Base-by-base conservation (phyloP, 2,113 vertebrate genomes). In the Leptobrachium leishanense region DNA sequence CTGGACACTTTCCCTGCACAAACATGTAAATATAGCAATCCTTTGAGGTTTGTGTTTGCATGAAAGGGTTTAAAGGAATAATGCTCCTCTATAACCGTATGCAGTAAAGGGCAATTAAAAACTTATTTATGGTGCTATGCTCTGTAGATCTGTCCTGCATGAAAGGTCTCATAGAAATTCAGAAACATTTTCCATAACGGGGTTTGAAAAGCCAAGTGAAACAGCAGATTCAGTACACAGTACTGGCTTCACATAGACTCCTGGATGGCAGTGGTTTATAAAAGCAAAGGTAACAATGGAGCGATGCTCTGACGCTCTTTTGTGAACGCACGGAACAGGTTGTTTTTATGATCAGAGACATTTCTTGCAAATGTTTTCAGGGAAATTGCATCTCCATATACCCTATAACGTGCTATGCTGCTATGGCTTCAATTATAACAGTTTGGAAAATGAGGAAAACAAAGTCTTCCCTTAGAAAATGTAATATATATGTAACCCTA, bases 51-150 rank as follows among this genome's bases (percentile, higher is more conserved):
- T 39, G 69, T 55, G 7, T 40, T 39, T 40, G 69, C 69, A 72
- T 50, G 65, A 50, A 72, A 54, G 31, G 44, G 31, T n/a, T 40
- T 39, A 54, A 9, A 72, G 5, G 20, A 6, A 44, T 31, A 39
- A 54, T 10, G 50, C 50, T 72, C 69, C 20, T 11, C 69, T 2
- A 31, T 43, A 43, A 54, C 41, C 43, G 13, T 79, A 9, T 73
- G 71, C 70, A 73, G 63, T 66, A 5, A 13, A 43, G 43, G 54
- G 46, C 77, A 13, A 15, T 20, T 43, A 40, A 72, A 59, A 79
- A 31, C 42, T 8, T 79, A 15, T 62, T 67, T 31, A 74, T 74
- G 77, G 77, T 80, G 77, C 77, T 80, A 80, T 41, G 64, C 71
- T 71, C 77, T 80, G 50, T 74, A 67, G 71, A 68, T 71, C 76